Conservation (phyloP, 2,113 vertebrate species). For the Chamaea fasciata region DNA sequence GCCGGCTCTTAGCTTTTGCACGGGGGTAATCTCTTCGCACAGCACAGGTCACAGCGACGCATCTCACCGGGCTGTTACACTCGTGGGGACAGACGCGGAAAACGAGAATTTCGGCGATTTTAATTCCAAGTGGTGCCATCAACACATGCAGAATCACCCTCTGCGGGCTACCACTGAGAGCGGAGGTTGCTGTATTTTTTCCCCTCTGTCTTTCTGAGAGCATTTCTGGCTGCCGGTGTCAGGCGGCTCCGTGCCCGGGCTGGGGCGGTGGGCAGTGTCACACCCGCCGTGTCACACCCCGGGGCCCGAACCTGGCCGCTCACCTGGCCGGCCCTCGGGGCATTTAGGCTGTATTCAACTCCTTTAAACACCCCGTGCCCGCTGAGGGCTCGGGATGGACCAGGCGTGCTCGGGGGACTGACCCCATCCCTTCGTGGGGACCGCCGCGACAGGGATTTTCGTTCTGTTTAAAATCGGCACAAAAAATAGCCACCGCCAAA, state of each 20-base stretch:
- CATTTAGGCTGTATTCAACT: neutral
- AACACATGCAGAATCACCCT: neutral
- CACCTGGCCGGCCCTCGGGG: fast-evolving
- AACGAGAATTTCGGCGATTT: neutral
- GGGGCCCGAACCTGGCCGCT: neutral
- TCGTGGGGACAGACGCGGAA: neutral
- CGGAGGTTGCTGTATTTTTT: neutral
- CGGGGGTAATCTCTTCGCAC: no score
- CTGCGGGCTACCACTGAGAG: fast-evolving
- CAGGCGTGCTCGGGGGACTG: fast-evolving
- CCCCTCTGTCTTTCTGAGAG: neutral
- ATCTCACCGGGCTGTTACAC: neutral
- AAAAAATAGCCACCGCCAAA: neutral
- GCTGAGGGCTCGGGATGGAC: neutral
- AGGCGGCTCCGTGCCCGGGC: neutral
- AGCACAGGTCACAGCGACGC: fast-evolving
- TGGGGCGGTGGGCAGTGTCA: neutral
- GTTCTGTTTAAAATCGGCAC: no score
- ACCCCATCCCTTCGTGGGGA: fast-evolving
- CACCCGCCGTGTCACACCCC: neutral
- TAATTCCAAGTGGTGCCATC: neutral
- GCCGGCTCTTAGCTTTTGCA: fast-evolving
- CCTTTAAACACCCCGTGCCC: neutral
- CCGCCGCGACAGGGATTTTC: fast-evolving
- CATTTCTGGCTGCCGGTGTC: neutral